Evolutionary conservation across 2,113 vertebrate species (phyloP), one percentile per base, ranked within the genome.

Genomic region (Natator depressus): DNA sequence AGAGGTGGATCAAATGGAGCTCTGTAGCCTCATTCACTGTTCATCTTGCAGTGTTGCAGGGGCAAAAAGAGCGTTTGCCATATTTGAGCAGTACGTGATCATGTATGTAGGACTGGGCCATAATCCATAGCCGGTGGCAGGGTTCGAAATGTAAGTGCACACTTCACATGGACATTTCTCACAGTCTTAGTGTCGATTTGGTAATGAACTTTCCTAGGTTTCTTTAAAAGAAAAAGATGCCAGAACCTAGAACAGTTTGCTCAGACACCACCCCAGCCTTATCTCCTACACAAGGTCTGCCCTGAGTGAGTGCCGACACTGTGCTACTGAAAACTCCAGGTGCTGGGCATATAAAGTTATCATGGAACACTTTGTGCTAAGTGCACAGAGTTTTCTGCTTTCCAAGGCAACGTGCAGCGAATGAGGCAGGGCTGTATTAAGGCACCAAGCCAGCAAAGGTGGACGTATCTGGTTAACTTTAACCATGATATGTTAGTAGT

Each of bases 1-100:
- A 76, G 59, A 84, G 35, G 69, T 0, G 1, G 59, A 38, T 9
- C 0, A 12, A 31, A 27, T 49, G 82, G 10, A 55, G 80, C 35
- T 19, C 35, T 72, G 72, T 42, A 2, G 42, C 57, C 24, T 2
- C 46, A 13, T 49, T 75, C 76, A 80, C 49, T 84, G 46, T 47
- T 82, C 4, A 13, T 46, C 54, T 49, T 25, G 59, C 47, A 19
- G 54, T 4, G 14, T 8, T 4, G 16, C 62, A n/a, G 31, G 16
- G 31, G 31, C 7, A 65, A 19, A 65, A 17, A 65, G 62, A 6
- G n/a, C 17, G 62, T 42, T 75, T 72, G 59, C 46, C n/a, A 38
- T 46, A 75, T 75, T 13, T 75, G 72, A 46, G 38, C 22, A 75
- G 72, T 75, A 25, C 3, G 22, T 75, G 22, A 46, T 42, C 38